Base-by-base conservation (phyloP, 2,113 vertebrate genomes). In the Semnornis frantzii region DNA sequence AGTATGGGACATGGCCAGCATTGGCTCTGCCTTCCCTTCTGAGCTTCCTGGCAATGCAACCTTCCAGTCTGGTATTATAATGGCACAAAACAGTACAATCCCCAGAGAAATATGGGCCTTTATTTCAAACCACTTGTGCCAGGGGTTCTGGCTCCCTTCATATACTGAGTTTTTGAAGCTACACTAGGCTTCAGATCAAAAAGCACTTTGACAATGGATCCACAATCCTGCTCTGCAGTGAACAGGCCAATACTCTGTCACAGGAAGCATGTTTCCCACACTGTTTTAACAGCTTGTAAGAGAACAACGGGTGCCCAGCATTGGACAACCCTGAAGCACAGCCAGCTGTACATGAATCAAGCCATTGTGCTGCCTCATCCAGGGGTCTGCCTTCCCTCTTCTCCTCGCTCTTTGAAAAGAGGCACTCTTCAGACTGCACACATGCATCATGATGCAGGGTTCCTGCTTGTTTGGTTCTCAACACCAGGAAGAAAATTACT, bases 291-390 rank as follows among this genome's bases (percentile, higher is more conserved):
- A 82, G 74, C 27, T 92, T 79, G 86, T 69, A 66, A 66, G 55
- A 88, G 54, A 91, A 96, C 70, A 95, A 84, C 1, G 14, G 34
- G 13, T 77, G 54, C 44, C 31, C 79, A 81, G 73, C 10, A 0
- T 78, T 70, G 48, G n/a, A 78, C 37, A 83, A 46, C 15, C 58
- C 66, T 83, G 87, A 97, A 94, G 87, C 62, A 81, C 0, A 3
- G 95, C 87, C 91, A 95, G 85, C 44, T 85, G 48, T 80, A 85
- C 30, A 83, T 74, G 48, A 93, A 92, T 87, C 28, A 54, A 58
- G n/a, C 64, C 69, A 91, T 68, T 94, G 94, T 96, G 54, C 65
- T 65, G 69, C 79, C 77, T 82, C 92, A 95, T 64, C 33, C 75
- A 89, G 84, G 39, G 62, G 85, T 77, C 79, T 4, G 6, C 30